Percentiles rank a stretch among this genome's conserved stretches.
phyloP scores from a whole-genome alignment of 64 coral and sea anemone genomes.

The Platygyra sinensis region DNA sequence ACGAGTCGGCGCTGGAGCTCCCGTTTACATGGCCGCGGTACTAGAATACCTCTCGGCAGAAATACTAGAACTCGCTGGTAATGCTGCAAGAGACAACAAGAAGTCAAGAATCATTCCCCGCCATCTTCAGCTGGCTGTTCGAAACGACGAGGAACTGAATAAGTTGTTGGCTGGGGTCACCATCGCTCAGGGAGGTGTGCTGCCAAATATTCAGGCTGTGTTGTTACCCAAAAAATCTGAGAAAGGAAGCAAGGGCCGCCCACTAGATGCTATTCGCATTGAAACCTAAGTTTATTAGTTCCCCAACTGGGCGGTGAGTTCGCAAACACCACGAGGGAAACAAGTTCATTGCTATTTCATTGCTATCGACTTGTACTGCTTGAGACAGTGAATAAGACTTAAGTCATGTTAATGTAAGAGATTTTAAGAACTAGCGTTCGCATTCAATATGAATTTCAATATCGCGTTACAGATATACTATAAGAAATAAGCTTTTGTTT shows the following conservation, averaged over 20 bases:
- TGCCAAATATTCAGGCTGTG: conserved; percentile 66
- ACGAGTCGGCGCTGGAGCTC: conserved; percentile 42
- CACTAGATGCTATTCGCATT: background rate
- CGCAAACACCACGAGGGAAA: background rate
- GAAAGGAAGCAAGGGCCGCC: conserved; percentile 13
- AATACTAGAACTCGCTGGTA: conserved; percentile 55
- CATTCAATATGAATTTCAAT: too few species aligned
- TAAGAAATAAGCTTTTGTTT: too few species aligned
- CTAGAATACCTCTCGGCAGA: conserved; percentile 60
- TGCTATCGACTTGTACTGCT: too few species aligned
- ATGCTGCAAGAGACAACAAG: conserved; percentile 62
- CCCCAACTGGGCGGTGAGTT: background rate
- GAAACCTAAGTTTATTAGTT: too few species aligned
- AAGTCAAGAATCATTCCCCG: conserved; percentile 53
- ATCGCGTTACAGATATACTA: too few species aligned
- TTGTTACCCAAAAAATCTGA: conserved; percentile 52
- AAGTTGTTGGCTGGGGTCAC: conserved; percentile 36
- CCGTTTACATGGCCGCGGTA: conserved; percentile 61
- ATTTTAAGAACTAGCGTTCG: too few species aligned
- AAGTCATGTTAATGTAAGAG: too few species aligned
- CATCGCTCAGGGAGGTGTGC: conserved; percentile 52
- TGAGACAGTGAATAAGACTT: too few species aligned
- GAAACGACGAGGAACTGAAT: conserved; percentile 67
- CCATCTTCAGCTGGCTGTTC: conserved; percentile 43
- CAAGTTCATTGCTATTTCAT: too few species aligned